phyloP scores from a whole-genome alignment of 2,797 vertebrate genomes.

The Aphelocoma californica region DNA sequence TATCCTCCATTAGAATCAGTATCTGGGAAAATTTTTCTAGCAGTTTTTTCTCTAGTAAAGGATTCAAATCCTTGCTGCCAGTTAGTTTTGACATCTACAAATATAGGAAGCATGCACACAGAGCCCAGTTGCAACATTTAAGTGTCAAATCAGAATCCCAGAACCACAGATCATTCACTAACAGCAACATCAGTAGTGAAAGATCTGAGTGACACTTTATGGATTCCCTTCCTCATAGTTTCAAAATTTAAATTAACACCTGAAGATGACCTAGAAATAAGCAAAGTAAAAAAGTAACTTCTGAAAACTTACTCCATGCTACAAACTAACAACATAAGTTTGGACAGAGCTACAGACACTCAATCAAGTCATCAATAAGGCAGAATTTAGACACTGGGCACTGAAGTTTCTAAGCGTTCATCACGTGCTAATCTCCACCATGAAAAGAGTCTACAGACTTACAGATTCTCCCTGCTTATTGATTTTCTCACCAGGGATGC shows the following conservation, averaged over 20 bases:
- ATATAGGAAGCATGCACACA: not conserved
- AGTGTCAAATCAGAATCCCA: not conserved
- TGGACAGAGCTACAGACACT: not conserved
- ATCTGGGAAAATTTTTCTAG: not conserved
- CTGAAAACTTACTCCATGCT: not conserved
- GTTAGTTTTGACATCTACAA: not conserved
- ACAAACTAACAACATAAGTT: not conserved
- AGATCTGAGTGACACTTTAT: not conserved
- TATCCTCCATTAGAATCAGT: not conserved
- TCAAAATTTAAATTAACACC: not conserved
- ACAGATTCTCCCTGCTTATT: not conserved
- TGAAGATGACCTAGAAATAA: not conserved
- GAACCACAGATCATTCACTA: not conserved
- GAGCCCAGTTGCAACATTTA: not conserved
- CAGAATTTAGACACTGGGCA: not conserved
- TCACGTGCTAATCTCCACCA: not conserved
- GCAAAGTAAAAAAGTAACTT: not conserved
- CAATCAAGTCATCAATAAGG: conserved; percentile 12
- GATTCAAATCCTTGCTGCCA: not conserved
- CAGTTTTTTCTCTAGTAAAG: not conserved
- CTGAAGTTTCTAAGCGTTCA: not conserved
- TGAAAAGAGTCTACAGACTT: not conserved
- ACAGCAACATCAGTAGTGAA: not conserved
- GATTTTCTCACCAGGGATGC: conserved; percentile 33
- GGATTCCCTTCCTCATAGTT: not conserved